Conservation (phyloP, 2,888 invertebrate species). For the Melanostoma mellinum region DNA sequence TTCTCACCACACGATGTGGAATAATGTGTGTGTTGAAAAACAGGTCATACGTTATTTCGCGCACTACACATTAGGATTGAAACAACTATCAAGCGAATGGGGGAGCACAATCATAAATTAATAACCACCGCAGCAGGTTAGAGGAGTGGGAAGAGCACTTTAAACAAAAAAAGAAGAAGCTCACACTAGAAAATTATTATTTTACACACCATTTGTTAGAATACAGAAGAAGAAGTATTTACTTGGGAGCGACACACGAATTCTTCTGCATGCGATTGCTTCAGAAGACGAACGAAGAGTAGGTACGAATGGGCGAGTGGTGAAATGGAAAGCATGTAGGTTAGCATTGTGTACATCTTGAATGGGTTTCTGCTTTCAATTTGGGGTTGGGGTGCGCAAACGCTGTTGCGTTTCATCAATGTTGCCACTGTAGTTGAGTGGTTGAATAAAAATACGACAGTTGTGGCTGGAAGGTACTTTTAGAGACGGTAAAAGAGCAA, state of each 20-base stretch:
- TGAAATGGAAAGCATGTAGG: constrained; percentile 66
- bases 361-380: constrained; percentile 26
- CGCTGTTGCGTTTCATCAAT: constrained; percentile 53
- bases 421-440: constrained; percentile 26
- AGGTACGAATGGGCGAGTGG: constrained; percentile 61
- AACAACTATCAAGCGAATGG: not conserved
- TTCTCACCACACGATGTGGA: constrained; percentile 62
- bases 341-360: constrained; percentile 44
- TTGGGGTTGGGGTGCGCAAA: constrained; percentile 71
- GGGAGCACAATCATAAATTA: constrained; percentile 5
- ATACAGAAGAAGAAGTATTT: not conserved
- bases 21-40: constrained; percentile 52
- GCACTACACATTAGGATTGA: constrained; percentile 34
- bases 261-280: constrained; percentile 68
- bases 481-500: too few species aligned
- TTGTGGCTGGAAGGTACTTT: not conserved
- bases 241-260: constrained; percentile 57
- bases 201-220: constrained; percentile 36
- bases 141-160: constrained; percentile 4
- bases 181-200: constrained; percentile 34
- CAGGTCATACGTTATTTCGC: constrained; percentile 52
- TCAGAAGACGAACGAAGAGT: constrained; percentile 50
- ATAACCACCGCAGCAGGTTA: not conserved
- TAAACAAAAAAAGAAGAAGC: constrained; percentile 1
- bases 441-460: not conserved